Base-by-base conservation (phyloP, 2,888 invertebrate species). In the Oegoconia quadripuncta region DNA sequence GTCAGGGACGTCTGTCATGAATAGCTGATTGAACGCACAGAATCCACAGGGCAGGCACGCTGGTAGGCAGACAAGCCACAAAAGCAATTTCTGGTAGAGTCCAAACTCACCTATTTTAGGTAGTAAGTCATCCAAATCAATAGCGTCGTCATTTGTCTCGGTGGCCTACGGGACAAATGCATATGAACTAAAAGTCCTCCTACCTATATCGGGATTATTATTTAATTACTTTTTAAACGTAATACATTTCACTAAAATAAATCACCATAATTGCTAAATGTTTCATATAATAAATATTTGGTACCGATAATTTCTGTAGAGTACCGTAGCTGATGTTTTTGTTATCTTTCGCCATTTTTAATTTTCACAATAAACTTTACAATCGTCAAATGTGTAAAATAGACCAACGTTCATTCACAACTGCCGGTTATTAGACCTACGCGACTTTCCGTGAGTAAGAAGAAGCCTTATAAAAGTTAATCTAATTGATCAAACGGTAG, bases 31-130 rank as follows among this genome's bases (percentile, higher is more conserved):
- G 78, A 97, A 96, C 3, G 96, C 96, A 74, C 95, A 94, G 78
- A 96, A 97, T 18, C 96, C 96, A 62, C 96, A 96, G 0, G 97
- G 95, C 55, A 97, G 90, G 63, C 96, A 95, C 2, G 97, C 95
- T 11, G 97, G 95, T 45, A 97, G 83, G 61, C 97, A 95, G 41
- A 97, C 93, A 36, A 97, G 89, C 92, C 95, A 95, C 14, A 96
- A 86, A 44, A 96, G 83, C 36, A 94, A 82, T 72, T 95, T 95
- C 72, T 97, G 97, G 74, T 97, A 97, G 25, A 90, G 89, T 32
- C 97, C 97, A 70, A 96, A 96, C 73, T 97, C 96, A 2, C 97
- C 97, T 44, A 97, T 92, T 64, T 93, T 91, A 1, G 94, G 95
- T 44, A 96, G 76, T 41, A 97, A 83, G 64, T 96, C 95, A 65